These are phyloP conservation scores for Leptarthrus brevirostris DNA, from an alignment of 2,888 invertebrate species.

Conservation along the genomic window DNA sequence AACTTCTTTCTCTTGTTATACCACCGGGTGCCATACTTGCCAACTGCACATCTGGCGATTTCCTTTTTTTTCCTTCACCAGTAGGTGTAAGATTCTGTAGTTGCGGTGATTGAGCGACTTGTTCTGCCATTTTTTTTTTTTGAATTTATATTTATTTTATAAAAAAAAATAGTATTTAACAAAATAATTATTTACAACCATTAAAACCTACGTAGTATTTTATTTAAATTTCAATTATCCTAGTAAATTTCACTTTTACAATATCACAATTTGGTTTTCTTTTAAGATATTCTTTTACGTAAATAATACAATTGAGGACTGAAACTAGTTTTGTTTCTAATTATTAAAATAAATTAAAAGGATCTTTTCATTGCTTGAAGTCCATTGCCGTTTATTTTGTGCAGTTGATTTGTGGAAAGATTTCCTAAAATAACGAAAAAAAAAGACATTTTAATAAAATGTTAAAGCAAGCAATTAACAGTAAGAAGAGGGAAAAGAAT, in stretches of 20 bases:
- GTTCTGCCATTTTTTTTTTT: conserved; percentile 62
- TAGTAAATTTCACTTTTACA: conserved; percentile 45
- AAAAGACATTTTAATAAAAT: no score
- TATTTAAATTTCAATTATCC: conserved; percentile 26
- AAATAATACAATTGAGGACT: conserved; percentile 28
- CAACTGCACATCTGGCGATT: conserved; percentile 65
- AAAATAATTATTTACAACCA: conserved; percentile 42
- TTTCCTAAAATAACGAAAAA: background rate
- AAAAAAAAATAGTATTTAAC: conserved; percentile 3
- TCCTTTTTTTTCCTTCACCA: conserved; percentile 60
- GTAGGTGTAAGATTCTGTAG: conserved; percentile 63
- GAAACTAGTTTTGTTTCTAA: background rate
- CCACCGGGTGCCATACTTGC: conserved; percentile 64
- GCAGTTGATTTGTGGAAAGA: background rate
- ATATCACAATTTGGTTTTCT: conserved; percentile 38
- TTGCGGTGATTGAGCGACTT: conserved; percentile 62
- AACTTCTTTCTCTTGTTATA: conserved; percentile 77
- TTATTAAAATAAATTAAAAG: background rate
- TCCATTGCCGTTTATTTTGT: background rate
- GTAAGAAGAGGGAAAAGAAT: no score
- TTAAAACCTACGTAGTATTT: conserved; percentile 16
- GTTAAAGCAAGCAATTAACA: no score
- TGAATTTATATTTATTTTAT: conserved; percentile 23
- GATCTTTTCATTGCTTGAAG: background rate
- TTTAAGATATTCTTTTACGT: conserved; percentile 16